A percentile compares a stretch with the other conserved stretches of the same genome.
These are phyloP conservation scores for Psilanteris sp. DNA, from an alignment of 1,140 invertebrate species.

Conservation along the genomic window DNA sequence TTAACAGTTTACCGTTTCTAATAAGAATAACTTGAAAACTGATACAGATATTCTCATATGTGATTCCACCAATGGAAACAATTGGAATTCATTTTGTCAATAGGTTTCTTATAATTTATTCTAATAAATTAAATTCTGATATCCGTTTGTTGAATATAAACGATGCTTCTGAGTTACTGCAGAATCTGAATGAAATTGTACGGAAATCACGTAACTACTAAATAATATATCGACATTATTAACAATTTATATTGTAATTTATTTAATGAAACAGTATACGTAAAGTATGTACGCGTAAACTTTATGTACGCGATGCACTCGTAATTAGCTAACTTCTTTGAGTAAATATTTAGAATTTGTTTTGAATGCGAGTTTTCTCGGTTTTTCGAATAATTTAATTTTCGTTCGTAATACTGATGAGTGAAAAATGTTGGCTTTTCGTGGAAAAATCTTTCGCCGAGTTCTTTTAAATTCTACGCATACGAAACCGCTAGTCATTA, in stretches of 20 bases:
- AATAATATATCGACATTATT: constrained; percentile 1
- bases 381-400: constrained; percentile 2
- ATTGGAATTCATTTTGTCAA: too few relatives aligned
- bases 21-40: too few relatives aligned
- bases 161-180: constrained; percentile 2
- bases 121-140: constrained; percentile 19
- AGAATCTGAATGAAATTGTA: constrained; percentile 15
- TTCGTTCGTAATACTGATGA: background rate
- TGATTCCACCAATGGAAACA: too few relatives aligned
- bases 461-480: constrained; percentile 17
- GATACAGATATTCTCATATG: too few relatives aligned
- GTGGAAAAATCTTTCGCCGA: background rate
- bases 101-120: constrained; percentile 11
- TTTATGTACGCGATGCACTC: background rate
- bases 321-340: constrained; percentile 1
- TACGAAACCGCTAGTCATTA: constrained; percentile 31
- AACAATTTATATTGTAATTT: constrained; percentile 17
- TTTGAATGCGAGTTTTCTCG: background rate
- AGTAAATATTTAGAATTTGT: constrained; percentile 1
- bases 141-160: constrained; percentile 38
- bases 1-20: too few relatives aligned
- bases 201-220: constrained; percentile 1
- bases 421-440: background rate
- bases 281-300: background rate
- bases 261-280: constrained; percentile 3